Percentiles rank a stretch among this genome's conserved stretches.
These are phyloP conservation scores for Pterocles gutturalis DNA, from an alignment of 2,113 vertebrate genomes.

Conservation along the genomic window DNA sequence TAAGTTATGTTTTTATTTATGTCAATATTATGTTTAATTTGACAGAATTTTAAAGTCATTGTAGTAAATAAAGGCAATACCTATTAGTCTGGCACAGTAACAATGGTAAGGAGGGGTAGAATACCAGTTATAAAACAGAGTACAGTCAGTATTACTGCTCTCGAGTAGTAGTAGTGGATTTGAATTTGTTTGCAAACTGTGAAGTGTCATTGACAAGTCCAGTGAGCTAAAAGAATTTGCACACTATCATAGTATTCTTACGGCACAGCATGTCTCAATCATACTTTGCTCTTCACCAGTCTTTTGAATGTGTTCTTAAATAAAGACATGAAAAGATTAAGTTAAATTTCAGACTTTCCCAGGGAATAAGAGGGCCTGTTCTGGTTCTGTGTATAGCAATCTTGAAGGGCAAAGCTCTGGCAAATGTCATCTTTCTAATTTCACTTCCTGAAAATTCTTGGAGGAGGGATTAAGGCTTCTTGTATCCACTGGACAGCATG, in stretches of 20 bases:
- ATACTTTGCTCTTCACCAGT: background rate
- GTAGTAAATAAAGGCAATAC: background rate
- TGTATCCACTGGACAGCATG: background rate
- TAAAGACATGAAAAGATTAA: background rate
- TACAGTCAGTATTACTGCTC: background rate
- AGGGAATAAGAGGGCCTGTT: background rate
- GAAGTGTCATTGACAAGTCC: background rate
- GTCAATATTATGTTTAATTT: background rate
- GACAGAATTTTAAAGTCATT: background rate
- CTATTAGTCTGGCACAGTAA: background rate
- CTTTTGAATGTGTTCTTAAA: background rate
- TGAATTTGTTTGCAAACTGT: background rate
- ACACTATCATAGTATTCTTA: fast-evolving
- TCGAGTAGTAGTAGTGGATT: background rate
- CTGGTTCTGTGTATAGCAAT: background rate
- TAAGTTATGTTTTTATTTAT: background rate
- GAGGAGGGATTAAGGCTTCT: background rate
- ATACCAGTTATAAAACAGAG: background rate
- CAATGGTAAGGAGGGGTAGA: background rate
- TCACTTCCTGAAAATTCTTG: background rate
- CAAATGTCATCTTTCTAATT: slow-evolving; percentile 17
- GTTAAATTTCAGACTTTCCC: background rate
- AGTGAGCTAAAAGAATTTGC: background rate
- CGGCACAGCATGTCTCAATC: background rate
- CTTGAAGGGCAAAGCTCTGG: background rate